Percentiles rank a stretch among this genome's conserved stretches.
Conservation (phyloP, 2,888 invertebrate genomes). For the Hermaeophaga mercurialis region DNA sequence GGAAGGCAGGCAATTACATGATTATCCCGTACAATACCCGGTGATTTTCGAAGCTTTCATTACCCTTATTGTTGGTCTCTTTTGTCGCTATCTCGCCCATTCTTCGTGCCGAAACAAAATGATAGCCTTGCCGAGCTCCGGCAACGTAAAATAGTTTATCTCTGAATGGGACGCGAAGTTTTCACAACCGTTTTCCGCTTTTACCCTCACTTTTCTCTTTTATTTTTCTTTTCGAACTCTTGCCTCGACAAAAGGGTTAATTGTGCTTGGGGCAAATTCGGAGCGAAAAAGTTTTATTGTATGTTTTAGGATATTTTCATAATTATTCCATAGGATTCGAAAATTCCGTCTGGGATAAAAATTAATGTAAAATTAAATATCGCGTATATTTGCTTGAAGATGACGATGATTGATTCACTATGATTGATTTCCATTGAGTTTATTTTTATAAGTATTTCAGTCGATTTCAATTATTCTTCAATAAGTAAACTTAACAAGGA, state of each 20-base stretch:
- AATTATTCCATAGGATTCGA: too few relatives aligned
- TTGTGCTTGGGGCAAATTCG: conserved; percentile 22
- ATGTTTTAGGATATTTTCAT: too few relatives aligned
- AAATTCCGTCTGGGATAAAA: too few relatives aligned
- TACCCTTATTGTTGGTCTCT: conserved; percentile 55
- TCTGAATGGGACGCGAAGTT: conserved; percentile 41
- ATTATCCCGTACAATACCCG: conserved; percentile 55
- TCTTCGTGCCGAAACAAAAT: conserved; percentile 53
- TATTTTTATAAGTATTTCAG: too few relatives aligned
- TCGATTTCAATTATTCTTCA: too few relatives aligned
- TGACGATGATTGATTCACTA: too few relatives aligned
- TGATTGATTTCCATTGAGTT: too few relatives aligned
- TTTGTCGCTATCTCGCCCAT: conserved; percentile 50
- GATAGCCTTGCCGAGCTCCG: conserved; percentile 52
- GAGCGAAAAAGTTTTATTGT: neutral
- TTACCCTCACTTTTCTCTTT: conserved; percentile 37
- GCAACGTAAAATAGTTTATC: conserved; percentile 40
- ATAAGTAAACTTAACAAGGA: too few relatives aligned
- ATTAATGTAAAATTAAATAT: too few relatives aligned
- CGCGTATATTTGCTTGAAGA: too few relatives aligned
- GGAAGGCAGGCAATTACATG: conserved; percentile 52
- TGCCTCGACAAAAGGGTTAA: conserved; percentile 38
- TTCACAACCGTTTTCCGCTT: conserved; percentile 42
- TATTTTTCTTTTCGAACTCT: conserved; percentile 45
- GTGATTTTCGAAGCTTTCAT: conserved; percentile 57